A percentile compares a stretch with the other conserved stretches of the same genome.
Conservation (phyloP, 1,140 invertebrate genomes). For the Gryllus bimaculatus region DNA sequence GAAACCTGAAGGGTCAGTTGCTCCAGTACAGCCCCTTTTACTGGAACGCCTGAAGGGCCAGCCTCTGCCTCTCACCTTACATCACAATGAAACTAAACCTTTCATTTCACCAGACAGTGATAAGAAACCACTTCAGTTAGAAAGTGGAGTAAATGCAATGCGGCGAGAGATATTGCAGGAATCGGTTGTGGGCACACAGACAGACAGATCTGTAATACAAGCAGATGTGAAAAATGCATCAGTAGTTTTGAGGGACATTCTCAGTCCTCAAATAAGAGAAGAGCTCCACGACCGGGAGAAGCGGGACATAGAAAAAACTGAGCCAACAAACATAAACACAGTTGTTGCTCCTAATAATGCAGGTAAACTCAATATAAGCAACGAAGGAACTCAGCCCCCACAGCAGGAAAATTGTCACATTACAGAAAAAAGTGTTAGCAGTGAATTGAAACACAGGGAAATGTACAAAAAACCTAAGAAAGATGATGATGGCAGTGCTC, state of each 20-base stretch:
- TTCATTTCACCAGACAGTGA: neutral
- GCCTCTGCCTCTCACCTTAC: neutral
- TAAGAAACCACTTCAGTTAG: neutral
- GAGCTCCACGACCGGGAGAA: neutral
- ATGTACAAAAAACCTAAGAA: constrained; percentile 6
- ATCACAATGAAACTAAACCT: neutral
- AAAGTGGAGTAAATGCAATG: neutral
- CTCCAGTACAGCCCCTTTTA: neutral
- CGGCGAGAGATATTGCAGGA: neutral
- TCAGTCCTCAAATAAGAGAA: neutral
- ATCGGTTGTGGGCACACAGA: neutral
- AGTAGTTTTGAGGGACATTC: too few relatives aligned
- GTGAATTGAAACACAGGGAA: neutral
- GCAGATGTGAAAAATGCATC: neutral
- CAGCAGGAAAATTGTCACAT: neutral
- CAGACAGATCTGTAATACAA: neutral
- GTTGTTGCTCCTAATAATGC: neutral
- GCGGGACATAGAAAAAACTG: neutral
- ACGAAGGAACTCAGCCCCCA: neutral
- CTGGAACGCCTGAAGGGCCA: neutral
- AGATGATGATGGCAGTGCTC: neutral
- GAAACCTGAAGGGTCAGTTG: neutral
- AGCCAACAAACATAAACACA: constrained; percentile 6
- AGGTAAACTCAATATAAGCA: neutral
- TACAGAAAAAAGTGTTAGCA: neutral